phyloP scores from a whole-genome alignment of 2,113 vertebrate species.

The Ciconia maguari region DNA sequence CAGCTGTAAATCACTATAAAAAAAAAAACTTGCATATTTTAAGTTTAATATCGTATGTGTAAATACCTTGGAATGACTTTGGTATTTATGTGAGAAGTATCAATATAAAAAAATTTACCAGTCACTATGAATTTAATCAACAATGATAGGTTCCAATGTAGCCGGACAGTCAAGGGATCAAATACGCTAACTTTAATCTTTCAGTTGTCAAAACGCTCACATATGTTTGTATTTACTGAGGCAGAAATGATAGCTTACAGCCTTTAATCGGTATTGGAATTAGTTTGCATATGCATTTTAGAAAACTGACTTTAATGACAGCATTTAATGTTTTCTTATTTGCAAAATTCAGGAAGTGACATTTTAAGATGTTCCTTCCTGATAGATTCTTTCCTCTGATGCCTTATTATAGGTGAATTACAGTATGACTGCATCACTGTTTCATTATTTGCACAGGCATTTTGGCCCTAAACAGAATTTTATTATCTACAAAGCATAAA shows the following conservation, averaged over 20 bases:
- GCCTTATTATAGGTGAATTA: slow-evolving; percentile 67
- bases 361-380: slow-evolving; percentile 8
- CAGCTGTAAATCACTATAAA: neutral
- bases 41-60: neutral
- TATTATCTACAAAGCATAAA: slow-evolving; percentile 75
- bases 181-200: slow-evolving; percentile 27
- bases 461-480: slow-evolving; percentile 70
- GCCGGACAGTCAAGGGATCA: slow-evolving; percentile 36
- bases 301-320: slow-evolving; percentile 31
- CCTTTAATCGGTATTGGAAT: slow-evolving; percentile 50
- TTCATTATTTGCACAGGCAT: slow-evolving; percentile 59
- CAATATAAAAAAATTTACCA: neutral
- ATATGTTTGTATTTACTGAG: slow-evolving; percentile 53
- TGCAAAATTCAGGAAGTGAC: slow-evolving; percentile 26
- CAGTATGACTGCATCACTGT: neutral
- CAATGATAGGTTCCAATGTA: slow-evolving; percentile 1
- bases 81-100: neutral
- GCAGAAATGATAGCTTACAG: slow-evolving; percentile 58
- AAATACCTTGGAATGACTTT: neutral
- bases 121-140: slow-evolving; percentile 10
- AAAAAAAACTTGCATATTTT: neutral
- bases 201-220: slow-evolving; percentile 64
- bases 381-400: slow-evolving; percentile 2
- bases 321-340: slow-evolving; percentile 38
- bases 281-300: slow-evolving; percentile 51